A percentile compares a stretch with the other conserved stretches of the same genome.
Evolutionary conservation across 2,797 vertebrate species (phyloP).

Genomic region (Microtus agrestis): DNA sequence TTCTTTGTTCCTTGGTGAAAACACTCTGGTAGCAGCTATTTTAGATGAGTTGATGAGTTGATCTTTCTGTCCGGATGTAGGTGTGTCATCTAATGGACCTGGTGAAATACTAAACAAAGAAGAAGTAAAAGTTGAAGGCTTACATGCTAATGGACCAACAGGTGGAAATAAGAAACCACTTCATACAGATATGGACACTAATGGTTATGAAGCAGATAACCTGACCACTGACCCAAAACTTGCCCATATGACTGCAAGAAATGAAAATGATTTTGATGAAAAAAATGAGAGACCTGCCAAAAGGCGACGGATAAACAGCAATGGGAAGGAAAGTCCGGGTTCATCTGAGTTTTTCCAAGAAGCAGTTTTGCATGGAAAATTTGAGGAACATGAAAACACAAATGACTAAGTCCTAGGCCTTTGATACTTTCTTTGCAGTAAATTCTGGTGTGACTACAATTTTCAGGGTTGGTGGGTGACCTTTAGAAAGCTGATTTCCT

Average conservation of each 20-base stretch:
- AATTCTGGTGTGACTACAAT: constrained; percentile 86
- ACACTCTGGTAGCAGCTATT: background rate
- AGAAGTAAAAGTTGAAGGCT: constrained; percentile 88
- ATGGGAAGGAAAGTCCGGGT: constrained; percentile 90
- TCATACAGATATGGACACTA: constrained; percentile 90
- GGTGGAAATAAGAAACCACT: constrained; percentile 85
- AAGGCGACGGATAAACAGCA: constrained; percentile 92
- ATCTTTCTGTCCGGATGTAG: constrained; percentile 83
- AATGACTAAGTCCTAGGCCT: constrained; percentile 86
- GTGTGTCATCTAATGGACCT: constrained; percentile 89
- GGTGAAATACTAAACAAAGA: constrained; percentile 85
- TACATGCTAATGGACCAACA: constrained; percentile 91
- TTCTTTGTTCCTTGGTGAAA: background rate
- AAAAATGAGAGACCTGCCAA: constrained; percentile 92
- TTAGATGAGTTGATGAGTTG: background rate
- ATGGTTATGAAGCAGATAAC: constrained; percentile 90
- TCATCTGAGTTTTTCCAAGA: constrained; percentile 88
- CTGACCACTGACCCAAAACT: constrained; percentile 87
- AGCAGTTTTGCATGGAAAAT: constrained; percentile 85
- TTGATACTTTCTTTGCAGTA: constrained; percentile 85
- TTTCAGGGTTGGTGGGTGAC: constrained; percentile 91
- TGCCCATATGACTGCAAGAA: constrained; percentile 84
- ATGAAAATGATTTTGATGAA: constrained; percentile 88
- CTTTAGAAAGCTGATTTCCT: constrained; percentile 85
- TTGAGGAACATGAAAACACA: constrained; percentile 87